These are phyloP conservation scores for Chaenocephalus aceratus DNA, from an alignment of 2,113 vertebrate species.

Conservation along the genomic window DNA sequence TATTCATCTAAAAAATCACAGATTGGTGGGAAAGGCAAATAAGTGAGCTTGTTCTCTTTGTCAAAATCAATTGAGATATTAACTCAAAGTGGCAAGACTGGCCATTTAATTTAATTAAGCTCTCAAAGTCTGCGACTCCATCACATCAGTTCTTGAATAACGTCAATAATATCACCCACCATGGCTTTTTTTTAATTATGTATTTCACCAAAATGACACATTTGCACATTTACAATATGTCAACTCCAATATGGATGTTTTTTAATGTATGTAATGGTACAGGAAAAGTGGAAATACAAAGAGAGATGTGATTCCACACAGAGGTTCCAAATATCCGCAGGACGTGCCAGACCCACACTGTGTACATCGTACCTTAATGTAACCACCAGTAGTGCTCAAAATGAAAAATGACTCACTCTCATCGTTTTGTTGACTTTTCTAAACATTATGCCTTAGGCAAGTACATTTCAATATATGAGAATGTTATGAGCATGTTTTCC, in stretches of 20 bases:
- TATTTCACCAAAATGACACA: neutral
- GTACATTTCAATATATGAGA: constrained; percentile 25
- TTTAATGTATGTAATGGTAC: too few relatives aligned
- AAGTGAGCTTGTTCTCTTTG: constrained; percentile 6
- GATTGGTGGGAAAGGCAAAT: constrained; percentile 11
- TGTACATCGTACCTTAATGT: constrained; percentile 39
- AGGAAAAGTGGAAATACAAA: constrained; percentile 9
- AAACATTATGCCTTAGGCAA: constrained; percentile 40
- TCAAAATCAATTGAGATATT: constrained; percentile 35
- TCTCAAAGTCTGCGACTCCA: constrained; percentile 21
- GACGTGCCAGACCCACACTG: constrained; percentile 4
- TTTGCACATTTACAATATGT: neutral
- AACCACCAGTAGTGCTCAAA: constrained; percentile 14
- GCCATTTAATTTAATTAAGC: constrained; percentile 33
- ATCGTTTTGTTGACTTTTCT: constrained; percentile 36
- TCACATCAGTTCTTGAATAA: constrained; percentile 10
- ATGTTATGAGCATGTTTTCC: constrained; percentile 23
- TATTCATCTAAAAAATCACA: constrained; percentile 21
- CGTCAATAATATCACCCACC: constrained; percentile 17
- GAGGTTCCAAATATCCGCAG: constrained; percentile 36
- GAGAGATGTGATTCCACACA: constrained; percentile 13
- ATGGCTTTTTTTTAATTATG: neutral
- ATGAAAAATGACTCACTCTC: constrained; percentile 49
- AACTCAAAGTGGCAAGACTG: constrained; percentile 33
- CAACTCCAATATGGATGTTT: too few relatives aligned